phyloP scores from a whole-genome alignment of 2,888 invertebrate genomes.

The Halictus quadricinctus region DNA sequence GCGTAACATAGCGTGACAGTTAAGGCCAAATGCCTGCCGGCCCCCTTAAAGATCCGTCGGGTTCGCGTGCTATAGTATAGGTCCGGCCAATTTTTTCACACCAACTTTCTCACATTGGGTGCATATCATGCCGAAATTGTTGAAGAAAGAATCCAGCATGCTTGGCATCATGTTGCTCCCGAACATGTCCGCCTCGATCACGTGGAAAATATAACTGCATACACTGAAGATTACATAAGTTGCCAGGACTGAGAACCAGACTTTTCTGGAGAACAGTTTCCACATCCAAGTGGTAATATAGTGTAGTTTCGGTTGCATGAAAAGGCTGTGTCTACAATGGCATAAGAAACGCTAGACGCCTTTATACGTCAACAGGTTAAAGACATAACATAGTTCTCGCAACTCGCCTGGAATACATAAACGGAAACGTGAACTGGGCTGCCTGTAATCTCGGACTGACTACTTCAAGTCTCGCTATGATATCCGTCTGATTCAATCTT shows the following conservation, averaged over 20 bases:
- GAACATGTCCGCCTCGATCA: not conserved
- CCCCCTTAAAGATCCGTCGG: too few species aligned
- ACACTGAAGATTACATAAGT: constrained; percentile 53
- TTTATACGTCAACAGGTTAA: too few species aligned
- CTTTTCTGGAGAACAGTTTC: constrained; percentile 60
- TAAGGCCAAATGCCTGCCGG: too few species aligned
- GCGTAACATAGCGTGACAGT: too few species aligned
- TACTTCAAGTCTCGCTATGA: constrained; percentile 39
- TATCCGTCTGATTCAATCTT: constrained; percentile 41
- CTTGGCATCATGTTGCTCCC: not conserved
- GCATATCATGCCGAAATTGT: constrained; percentile 65
- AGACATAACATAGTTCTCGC: not conserved
- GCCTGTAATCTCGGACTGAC: not conserved
- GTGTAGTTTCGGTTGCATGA: constrained; percentile 26
- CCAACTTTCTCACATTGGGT: constrained; percentile 57
- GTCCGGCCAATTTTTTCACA: too few species aligned
- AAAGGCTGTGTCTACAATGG: constrained; percentile 5
- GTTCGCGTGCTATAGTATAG: too few species aligned
- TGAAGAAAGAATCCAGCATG: constrained; percentile 62
- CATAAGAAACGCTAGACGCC: not conserved
- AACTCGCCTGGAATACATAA: constrained; percentile 61
- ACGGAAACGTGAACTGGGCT: constrained; percentile 45
- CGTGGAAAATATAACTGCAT: constrained; percentile 52
- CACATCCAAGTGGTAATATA: constrained; percentile 63
- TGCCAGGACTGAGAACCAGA: constrained; percentile 57